Evolutionary conservation across 1,140 invertebrate species (phyloP), one percentile per base, ranked within the genome.

Genomic region (Leptoteleia sp.): DNA sequence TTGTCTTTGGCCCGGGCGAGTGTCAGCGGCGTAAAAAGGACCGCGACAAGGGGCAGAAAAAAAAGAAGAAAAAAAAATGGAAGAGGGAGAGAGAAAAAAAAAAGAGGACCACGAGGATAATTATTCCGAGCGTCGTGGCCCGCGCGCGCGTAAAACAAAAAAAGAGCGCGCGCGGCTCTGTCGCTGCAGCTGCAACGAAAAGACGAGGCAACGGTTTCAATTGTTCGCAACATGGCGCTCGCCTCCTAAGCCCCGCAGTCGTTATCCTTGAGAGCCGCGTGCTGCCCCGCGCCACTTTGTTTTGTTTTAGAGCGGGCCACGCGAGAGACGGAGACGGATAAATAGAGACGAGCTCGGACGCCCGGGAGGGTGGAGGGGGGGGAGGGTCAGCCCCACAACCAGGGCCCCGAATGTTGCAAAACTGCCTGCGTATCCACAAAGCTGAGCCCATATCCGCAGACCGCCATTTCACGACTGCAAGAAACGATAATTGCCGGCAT

Each of bases 181-280:
- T 33, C 43, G 43, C 42, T 12, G 47, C 62, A 79, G 82, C 84
- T 83, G 82, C 82, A 85, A 82, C 82, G 81, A 68, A 79, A 82
- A 82, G 79, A 73, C 76, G 81, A 68, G 64, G 84, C 85, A 85
- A 84, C 84, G 85, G 84, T 85, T 88, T 87, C 86, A 88, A 87
- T 88, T 88, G 87, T 88, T 83, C 81, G 82, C 83, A 87, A 83
- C 82, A 87, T 87, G 85, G 85, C 83, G 77, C 67, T 82, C 72
- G 82, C 71, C 73, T 67, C 62, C 78, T 85, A 83, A 82, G 80
- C 71, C 82, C 80, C 82, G 81, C 85, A 89, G 85, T 88, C 83
- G 88, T 89, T 89, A 88, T 89, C 88, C 88, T 89, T 89, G 88
- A 89, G 76, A 86, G 77, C 76, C 82, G 83, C 80, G 81, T 85